Evolutionary conservation across 2,113 vertebrate species (phyloP).

Genomic region (Cyanoliseus patagonus): DNA sequence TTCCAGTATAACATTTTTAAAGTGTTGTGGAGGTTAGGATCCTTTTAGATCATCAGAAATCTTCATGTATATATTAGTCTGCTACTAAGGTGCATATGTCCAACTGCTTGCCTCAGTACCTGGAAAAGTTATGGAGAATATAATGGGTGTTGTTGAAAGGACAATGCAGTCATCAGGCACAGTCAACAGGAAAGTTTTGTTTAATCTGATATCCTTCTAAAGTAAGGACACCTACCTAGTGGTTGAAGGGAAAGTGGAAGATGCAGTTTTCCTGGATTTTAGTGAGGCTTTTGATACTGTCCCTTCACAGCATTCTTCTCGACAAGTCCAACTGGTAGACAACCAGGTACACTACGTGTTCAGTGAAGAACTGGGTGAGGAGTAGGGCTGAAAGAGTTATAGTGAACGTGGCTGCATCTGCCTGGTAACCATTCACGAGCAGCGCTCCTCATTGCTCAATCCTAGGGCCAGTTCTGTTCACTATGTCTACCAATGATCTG

Average conservation of each 20-base stretch:
- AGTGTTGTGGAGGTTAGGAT: not conserved
- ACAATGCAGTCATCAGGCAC: not conserved
- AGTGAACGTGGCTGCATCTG: not conserved
- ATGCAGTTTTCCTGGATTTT: not conserved
- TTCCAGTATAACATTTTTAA: not conserved
- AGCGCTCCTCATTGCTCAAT: not conserved
- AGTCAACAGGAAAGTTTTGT: not conserved
- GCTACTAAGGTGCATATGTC: not conserved
- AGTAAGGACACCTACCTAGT: not conserved
- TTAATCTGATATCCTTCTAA: not conserved
- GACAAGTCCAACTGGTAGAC: not conserved
- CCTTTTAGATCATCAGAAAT: not conserved
- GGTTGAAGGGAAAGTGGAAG: not conserved
- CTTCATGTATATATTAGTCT: not conserved
- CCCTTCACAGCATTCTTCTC: not conserved
- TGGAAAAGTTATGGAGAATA: not conserved
- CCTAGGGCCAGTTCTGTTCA: not conserved
- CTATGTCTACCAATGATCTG: not conserved
- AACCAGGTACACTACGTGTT: not conserved
- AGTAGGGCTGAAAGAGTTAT: not conserved
- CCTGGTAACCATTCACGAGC: not conserved
- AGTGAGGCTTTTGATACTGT: not conserved
- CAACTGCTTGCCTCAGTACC: not conserved
- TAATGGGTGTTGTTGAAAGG: not conserved
- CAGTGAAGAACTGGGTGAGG: not conserved